Base-by-base conservation (phyloP, 2,888 invertebrate species). In the Trimorus sp. region DNA sequence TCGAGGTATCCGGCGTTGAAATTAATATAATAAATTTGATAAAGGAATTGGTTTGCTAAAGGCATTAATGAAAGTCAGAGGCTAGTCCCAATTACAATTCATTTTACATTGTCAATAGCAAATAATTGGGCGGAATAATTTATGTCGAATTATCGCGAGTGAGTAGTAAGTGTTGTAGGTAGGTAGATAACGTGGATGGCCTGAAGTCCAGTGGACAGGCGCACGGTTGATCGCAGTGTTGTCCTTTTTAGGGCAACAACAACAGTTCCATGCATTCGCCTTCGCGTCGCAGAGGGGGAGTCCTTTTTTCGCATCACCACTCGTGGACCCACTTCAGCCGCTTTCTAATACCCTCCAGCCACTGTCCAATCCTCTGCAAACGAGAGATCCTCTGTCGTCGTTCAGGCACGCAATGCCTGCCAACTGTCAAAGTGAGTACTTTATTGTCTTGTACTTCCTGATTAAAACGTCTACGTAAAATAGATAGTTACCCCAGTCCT, bases 231-330 rank as follows among this genome's bases (percentile, higher is more conserved):
- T 91, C 89, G 91, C 92, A 97, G 96, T 97, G 96, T 94, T 97
- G 93, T 96, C 96, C 93, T 95, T 97, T 94, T 93, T 96, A 98
- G 98, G 98, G 93, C 98, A 98, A 93, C 98, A 98, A 93, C 97
- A 98, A 93, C 97, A 97, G 94, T 97, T 98, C 93, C 97, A 98
- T 93, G 93, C 94, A 71, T 93, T 94, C 86, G 93, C 93, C 63
- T 97, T 98, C 93, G 97, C 97, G 89, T 96, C 96, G 87, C 91
- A 92, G 78, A 89, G 91, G 14, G 91, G 91, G 11, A 88, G 88
- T n/a, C 89, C 90, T 51, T 92, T 92, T 86, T 92, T 92, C 84
- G 88, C 91, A 40, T 90, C 91, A 70, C 91, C 91, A 2, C 76
- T 92, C 77, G 91, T 91, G 79, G 91, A 92, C 83, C 91, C 91